Base-by-base conservation (phyloP, 2,888 invertebrate species). In the Chouioia cunea region DNA sequence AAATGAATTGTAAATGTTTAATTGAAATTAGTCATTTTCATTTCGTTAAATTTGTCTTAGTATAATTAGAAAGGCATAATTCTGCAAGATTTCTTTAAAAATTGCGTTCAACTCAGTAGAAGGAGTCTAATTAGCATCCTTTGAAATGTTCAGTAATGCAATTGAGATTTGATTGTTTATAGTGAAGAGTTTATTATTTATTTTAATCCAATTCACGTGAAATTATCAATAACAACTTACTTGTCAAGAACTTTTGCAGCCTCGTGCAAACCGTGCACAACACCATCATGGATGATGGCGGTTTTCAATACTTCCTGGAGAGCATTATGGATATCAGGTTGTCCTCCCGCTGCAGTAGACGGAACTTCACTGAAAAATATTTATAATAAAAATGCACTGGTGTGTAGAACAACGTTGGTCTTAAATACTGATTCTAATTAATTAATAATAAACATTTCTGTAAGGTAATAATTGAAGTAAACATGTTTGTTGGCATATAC, bases 231-330 rank as follows among this genome's bases (percentile, higher is more conserved):
- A 18, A 57, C 53, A 72, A 87, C 90, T 89, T 86, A 96, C 96
- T 98, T 99, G 90, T 99, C 99, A 73, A 99, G 90, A 77, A 96
- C 96, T 87, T 99, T 99, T 78, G 97, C 95, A 79, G 97, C 95
- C 89, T 99, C 97, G 81, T 98, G 97, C 64, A 99, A 91, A 74
- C 99, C 99, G 86, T 97, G 94, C 22, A 97, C 95, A 53, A 99
- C 91, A 72, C 98, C 98, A 83, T 97, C 97, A 81, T 95, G 95
- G 82, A 97, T 96, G 72, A 98, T 90, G 23, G 99, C 94, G 70
- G 94, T 95, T 87, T 99, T 99, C 77, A 99, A 88, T 64, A 99
- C 98, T 87, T 97, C 97, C 86, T 99, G 97, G 15, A 99, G 90
- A 47, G 99, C 98, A 77, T 94, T 93, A 88, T 97, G 95, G 74